Conservation (phyloP, 2,888 invertebrate genomes). For the Nowickia ferox region DNA sequence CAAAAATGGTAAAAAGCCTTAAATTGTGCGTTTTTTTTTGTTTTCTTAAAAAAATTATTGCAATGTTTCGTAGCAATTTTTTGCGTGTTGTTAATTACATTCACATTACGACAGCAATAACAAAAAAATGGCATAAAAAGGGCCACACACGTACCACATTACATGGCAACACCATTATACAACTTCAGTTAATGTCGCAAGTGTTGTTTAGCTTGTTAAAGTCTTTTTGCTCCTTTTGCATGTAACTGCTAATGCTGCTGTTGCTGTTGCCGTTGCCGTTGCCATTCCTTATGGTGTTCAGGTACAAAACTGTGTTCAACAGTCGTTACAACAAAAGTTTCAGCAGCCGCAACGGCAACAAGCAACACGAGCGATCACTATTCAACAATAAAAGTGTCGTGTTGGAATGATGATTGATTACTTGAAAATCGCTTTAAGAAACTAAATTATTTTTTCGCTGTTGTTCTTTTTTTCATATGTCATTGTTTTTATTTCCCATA, state of each 20-base stretch:
- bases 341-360: constrained; percentile 36
- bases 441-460: constrained; percentile 34
- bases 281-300: constrained; percentile 36
- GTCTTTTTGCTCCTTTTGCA: constrained; percentile 1
- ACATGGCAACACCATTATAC: constrained; percentile 58
- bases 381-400: constrained; percentile 73
- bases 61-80: constrained; percentile 57
- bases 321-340: constrained; percentile 47
- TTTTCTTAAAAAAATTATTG: constrained; percentile 27
- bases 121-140: constrained; percentile 34
- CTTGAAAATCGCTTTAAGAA: constrained; percentile 55
- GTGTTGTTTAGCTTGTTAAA: constrained; percentile 71
- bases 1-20: constrained; percentile 68
- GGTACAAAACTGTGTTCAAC: constrained; percentile 39
- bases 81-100: constrained; percentile 74
- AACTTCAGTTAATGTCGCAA: constrained; percentile 69
- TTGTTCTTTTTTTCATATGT: not conserved
- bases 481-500: constrained; percentile 47
- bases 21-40: constrained; percentile 14
- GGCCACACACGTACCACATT: constrained; percentile 61
- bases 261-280: constrained; percentile 15
- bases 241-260: constrained; percentile 4
- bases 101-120: constrained; percentile 52
- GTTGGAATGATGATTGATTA: constrained; percentile 75
- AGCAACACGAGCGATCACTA: constrained; percentile 4